phyloP scores from a whole-genome alignment of 2,888 invertebrate species.

The Alcis repandata region DNA sequence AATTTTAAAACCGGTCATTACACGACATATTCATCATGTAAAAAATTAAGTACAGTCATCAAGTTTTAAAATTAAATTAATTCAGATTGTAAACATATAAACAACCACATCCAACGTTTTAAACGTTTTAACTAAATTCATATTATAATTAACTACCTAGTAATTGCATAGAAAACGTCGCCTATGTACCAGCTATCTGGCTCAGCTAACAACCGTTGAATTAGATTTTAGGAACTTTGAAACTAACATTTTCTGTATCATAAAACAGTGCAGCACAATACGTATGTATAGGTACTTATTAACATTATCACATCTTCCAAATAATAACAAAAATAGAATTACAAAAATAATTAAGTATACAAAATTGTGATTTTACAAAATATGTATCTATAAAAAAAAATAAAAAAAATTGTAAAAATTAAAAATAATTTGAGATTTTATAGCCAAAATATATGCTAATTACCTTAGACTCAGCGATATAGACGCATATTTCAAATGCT shows the following conservation, averaged over 20 bases:
- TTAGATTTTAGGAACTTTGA: conserved; percentile 57
- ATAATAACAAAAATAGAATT: conserved; percentile 34
- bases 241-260: conserved; percentile 39
- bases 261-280: conserved; percentile 25
- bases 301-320: conserved; percentile 30
- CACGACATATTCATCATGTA: not conserved
- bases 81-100: not conserved
- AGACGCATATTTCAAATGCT: conserved; percentile 8
- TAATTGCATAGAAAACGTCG: not conserved
- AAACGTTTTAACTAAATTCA: conserved; percentile 9
- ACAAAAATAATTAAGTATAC: not conserved
- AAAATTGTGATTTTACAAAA: not conserved
- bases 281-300: conserved; percentile 32
- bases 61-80: not conserved
- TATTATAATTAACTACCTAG: conserved; percentile 3
- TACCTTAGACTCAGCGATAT: not conserved
- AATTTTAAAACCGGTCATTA: not conserved
- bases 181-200: not conserved
- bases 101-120: not conserved
- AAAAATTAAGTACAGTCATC: not conserved
- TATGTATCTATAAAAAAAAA: not conserved
- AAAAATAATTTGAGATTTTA: not conserved
- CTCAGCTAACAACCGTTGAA: conserved; percentile 10
- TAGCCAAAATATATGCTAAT: not conserved
- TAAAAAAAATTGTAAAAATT: not conserved